These are phyloP conservation scores for Aplysina aerophoba DNA, from an alignment of 37 sponge, comb jelly and placozoan species.

Conservation along the genomic window DNA sequence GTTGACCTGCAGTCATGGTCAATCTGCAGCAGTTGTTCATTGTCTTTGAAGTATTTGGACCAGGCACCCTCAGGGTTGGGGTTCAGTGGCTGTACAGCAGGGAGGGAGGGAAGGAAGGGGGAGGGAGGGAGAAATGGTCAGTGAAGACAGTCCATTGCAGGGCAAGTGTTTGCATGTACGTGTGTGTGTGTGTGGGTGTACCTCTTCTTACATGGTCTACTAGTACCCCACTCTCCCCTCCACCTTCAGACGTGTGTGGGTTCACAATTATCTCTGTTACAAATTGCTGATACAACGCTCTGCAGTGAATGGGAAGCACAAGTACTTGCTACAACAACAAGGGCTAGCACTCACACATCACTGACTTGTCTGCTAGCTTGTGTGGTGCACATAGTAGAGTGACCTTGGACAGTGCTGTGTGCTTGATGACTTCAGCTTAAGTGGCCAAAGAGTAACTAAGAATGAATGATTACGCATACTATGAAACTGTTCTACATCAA, in stretches of 20 bases:
- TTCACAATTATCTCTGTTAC: conserved; percentile 68
- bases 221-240: conserved; percentile 22
- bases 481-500: too few relatives aligned
- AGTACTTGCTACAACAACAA: too few relatives aligned
- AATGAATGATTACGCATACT: too few relatives aligned
- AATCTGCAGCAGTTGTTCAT: conserved; percentile 88
- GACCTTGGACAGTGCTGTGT: too few relatives aligned
- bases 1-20: conserved; percentile 81
- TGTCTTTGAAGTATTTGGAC: conserved; percentile 89
- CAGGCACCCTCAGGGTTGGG: conserved; percentile 82
- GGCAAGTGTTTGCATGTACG: not conserved
- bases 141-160: not conserved
- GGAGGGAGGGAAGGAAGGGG: not conserved
- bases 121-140: not conserved
- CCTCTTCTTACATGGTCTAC: conserved; percentile 73
- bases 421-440: too few relatives aligned
- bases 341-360: not conserved
- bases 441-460: too few relatives aligned
- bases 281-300: conserved; percentile 63
- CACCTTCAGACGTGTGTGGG: conserved; percentile 55
- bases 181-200: too few relatives aligned
- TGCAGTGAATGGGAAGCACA: not conserved
- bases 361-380: too few relatives aligned
- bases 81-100: conserved; percentile 76
- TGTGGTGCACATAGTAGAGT: too few relatives aligned